Percentiles rank a stretch among this genome's conserved stretches.
Evolutionary conservation across 2,113 vertebrate species (phyloP).

Genomic region (Neopipo cinnamomea): DNA sequence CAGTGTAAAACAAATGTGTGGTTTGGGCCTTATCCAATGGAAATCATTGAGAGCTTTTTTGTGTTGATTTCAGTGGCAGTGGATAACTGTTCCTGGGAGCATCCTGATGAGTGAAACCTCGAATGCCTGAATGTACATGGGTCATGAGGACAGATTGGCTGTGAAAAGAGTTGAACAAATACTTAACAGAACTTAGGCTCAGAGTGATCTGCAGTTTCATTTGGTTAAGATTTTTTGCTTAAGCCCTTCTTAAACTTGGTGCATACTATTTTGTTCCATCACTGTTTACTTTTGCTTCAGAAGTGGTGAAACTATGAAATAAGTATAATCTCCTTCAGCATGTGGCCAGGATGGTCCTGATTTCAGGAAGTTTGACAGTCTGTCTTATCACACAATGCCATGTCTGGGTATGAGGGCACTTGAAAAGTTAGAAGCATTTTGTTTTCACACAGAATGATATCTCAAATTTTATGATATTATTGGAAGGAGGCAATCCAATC

Average conservation of each 20-base stretch:
- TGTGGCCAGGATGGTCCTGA: background rate
- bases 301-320: background rate
- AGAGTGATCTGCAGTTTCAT: background rate
- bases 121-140: background rate
- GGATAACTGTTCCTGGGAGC: background rate
- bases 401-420: background rate
- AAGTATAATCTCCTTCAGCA: background rate
- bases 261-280: background rate
- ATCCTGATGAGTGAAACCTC: background rate
- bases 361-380: background rate
- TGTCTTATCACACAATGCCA: background rate
- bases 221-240: background rate
- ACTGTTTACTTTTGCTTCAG: background rate
- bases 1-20: background rate
- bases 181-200: background rate
- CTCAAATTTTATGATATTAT: background rate
- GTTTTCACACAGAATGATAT: background rate
- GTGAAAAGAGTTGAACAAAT: background rate
- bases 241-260: background rate
- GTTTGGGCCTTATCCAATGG: background rate
- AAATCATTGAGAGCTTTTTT: background rate
- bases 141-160: background rate
- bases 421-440: background rate
- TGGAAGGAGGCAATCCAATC: background rate
- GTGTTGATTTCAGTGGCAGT: background rate